These are phyloP conservation scores for Parauchenoglanis ngamensis DNA, from an alignment of 2,797 vertebrate genomes.

Conservation along the genomic window DNA sequence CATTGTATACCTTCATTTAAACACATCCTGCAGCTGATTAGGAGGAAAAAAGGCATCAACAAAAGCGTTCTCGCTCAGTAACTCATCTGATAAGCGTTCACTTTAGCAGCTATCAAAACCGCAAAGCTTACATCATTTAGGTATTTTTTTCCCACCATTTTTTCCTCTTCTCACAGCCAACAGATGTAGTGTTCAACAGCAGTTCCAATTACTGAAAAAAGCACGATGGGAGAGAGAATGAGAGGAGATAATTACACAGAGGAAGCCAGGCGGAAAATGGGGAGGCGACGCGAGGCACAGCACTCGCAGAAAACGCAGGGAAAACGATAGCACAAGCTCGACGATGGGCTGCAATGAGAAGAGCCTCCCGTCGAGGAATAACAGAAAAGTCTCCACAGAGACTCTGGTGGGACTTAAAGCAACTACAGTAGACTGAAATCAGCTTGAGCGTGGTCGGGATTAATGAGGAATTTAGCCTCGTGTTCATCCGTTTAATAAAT, in stretches of 20 bases:
- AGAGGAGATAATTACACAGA: slow-evolving; percentile 70
- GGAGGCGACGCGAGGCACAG: slow-evolving; percentile 55
- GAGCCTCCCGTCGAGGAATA: not conserved
- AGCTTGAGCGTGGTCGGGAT: not conserved
- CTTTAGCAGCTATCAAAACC: slow-evolving; percentile 60
- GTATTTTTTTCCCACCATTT: slow-evolving; percentile 58
- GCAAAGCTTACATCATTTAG: slow-evolving; percentile 53
- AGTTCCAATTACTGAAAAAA: slow-evolving; percentile 68
- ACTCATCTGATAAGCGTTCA: slow-evolving; percentile 50
- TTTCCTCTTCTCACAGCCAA: slow-evolving; percentile 61
- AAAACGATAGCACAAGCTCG: slow-evolving; percentile 23
- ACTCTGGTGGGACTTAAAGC: not conserved
- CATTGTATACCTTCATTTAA: slow-evolving; percentile 8
- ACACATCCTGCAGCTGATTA: slow-evolving; percentile 9
- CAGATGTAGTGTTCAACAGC: slow-evolving; percentile 71
- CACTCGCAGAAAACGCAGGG: slow-evolving; percentile 52
- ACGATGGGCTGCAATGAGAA: not conserved
- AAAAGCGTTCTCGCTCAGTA: slow-evolving; percentile 57
- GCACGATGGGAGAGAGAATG: slow-evolving; percentile 38
- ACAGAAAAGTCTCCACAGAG: not conserved
- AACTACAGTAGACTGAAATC: not conserved
- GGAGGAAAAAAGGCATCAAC: not conserved
- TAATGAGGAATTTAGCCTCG: slow-evolving; percentile 19
- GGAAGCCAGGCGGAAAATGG: slow-evolving; percentile 68
- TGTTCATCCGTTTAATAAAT: slow-evolving; percentile 22